phyloP scores from a whole-genome alignment of 2,113 vertebrate species.

The Hippocampus mohnikei region DNA sequence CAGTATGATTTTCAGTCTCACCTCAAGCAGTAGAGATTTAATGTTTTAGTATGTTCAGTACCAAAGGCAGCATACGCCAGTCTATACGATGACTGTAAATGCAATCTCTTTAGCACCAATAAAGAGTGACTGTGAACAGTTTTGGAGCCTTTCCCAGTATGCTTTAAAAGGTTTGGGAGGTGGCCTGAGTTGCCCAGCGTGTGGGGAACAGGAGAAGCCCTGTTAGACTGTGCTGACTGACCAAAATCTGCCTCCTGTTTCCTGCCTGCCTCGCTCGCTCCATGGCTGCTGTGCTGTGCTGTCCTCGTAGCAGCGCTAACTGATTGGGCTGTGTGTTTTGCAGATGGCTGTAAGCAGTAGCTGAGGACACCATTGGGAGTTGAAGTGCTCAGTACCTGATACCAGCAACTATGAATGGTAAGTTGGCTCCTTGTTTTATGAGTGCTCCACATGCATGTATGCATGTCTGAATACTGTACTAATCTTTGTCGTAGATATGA shows the following conservation, averaged over 20 bases:
- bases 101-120: constrained; percentile 2
- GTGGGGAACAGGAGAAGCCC: constrained; percentile 60
- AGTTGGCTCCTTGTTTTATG: constrained; percentile 34
- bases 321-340: constrained; percentile 61
- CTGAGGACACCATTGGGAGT: constrained; percentile 53
- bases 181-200: constrained; percentile 43
- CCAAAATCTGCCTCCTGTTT: constrained; percentile 41
- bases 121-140: constrained; percentile 26
- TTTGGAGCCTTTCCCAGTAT: constrained; percentile 40
- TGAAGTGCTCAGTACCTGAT: constrained; percentile 26
- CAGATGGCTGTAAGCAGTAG: constrained; percentile 61
- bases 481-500: not conserved
- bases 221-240: constrained; percentile 64
- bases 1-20: not conserved
- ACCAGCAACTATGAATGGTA: constrained; percentile 69
- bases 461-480: not conserved
- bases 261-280: constrained; percentile 25
- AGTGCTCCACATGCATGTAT: not conserved
- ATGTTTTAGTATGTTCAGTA: not conserved
- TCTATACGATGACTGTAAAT: constrained; percentile 5
- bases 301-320: constrained; percentile 58
- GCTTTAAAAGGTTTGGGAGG: constrained; percentile 53
- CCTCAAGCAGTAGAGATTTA: not conserved
- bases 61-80: not conserved
- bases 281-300: constrained; percentile 21